These are phyloP conservation scores for Brachionus calyciflorus DNA, from an alignment of 1,140 invertebrate species.

Conservation along the genomic window DNA sequence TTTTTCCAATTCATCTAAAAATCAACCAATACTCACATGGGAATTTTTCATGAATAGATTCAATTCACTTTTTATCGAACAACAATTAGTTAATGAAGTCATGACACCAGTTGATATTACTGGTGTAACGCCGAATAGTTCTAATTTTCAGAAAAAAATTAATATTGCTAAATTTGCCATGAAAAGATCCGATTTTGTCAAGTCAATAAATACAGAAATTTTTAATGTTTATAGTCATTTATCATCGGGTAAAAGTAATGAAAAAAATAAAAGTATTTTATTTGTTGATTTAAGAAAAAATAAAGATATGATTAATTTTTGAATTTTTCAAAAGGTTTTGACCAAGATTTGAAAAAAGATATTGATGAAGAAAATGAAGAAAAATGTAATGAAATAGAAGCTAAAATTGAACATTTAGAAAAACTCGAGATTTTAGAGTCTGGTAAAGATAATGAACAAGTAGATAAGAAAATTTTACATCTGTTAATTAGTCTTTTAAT, in stretches of 20 bases:
- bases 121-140: neutral
- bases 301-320: too few relatives aligned
- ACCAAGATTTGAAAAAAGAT: too few relatives aligned
- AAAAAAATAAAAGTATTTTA: too few relatives aligned
- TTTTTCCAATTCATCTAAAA: constrained; percentile 69
- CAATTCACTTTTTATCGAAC: constrained; percentile 89
- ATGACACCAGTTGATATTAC: constrained; percentile 14
- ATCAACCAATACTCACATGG: constrained; percentile 82
- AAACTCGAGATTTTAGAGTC: too few relatives aligned
- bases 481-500: constrained; percentile 90
- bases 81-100: constrained; percentile 69
- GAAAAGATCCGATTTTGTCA: neutral
- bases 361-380: constrained; percentile 55
- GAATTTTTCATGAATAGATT: constrained; percentile 97
- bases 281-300: too few relatives aligned
- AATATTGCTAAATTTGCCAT: constrained; percentile 19
- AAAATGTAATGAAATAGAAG: constrained; percentile 63
- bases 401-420: constrained; percentile 61
- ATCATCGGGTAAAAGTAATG: neutral
- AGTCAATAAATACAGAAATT: constrained; percentile 66
- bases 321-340: too few relatives aligned
- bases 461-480: constrained; percentile 91
- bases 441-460: constrained; percentile 86
- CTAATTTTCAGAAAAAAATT: constrained; percentile 4
- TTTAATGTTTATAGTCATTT: constrained; percentile 65